Evolutionary conservation across 2,113 vertebrate species (phyloP).

Genomic region (Serinus canaria): DNA sequence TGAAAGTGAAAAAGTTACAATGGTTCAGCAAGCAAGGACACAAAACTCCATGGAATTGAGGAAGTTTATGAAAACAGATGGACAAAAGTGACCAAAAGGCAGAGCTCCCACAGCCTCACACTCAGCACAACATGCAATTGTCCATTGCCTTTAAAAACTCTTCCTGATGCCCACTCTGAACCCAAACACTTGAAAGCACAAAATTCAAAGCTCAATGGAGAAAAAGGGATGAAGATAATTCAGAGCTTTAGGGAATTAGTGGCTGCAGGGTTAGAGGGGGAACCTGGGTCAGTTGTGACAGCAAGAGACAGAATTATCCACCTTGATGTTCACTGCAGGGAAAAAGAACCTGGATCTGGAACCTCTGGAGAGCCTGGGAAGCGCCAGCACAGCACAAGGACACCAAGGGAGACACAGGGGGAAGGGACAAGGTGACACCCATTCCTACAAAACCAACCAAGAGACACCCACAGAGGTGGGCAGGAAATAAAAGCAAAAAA

Average conservation of each 20-base stretch:
- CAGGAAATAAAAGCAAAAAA: neutral
- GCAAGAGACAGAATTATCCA: neutral
- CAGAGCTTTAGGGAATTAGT: neutral
- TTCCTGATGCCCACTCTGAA: neutral
- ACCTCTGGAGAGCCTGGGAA: neutral
- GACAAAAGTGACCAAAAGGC: neutral
- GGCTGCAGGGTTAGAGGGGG: neutral
- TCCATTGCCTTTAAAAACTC: neutral
- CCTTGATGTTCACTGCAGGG: neutral
- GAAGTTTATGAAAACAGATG: neutral
- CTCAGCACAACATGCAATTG: rapidly evolving
- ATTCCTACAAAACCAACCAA: neutral
- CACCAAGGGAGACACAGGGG: neutral
- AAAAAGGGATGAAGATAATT: neutral
- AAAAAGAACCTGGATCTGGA: neutral
- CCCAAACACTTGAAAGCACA: neutral
- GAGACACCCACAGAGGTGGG: neutral
- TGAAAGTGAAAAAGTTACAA: neutral
- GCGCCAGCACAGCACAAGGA: neutral
- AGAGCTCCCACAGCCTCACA: neutral
- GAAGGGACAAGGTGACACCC: too few species aligned
- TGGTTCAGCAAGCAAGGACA: neutral
- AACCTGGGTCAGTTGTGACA: rapidly evolving
- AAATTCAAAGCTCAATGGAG: neutral
- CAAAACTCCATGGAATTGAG: neutral